Evolutionary conservation across 1,140 invertebrate genomes (phyloP), one percentile per base, ranked within the genome.

Genomic region (Spodoptera litura): DNA sequence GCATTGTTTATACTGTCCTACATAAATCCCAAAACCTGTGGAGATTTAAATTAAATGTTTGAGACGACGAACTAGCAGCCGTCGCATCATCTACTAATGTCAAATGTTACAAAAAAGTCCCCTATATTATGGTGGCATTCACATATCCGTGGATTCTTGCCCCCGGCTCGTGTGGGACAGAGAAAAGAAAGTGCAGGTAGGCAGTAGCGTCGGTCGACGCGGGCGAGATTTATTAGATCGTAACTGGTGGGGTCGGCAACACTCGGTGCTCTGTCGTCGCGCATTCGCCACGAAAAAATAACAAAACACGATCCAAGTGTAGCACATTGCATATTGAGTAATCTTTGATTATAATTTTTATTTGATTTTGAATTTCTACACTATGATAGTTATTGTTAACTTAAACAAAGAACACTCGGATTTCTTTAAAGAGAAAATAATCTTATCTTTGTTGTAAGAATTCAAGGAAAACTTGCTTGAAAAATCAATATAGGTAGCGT

Each of bases 181-280:
- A 90, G 89, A 92, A 90, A 91, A 88, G 89, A 92, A 89, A 92
- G 89, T 89, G 89, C 87, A 91, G 91, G 91, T 90, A 90, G 89
- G 83, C 79, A 79, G 86, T 79, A 85, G 83, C 87, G 83, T 85
- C 85, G 79, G 64, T 38, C 82, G 85, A 82, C 82, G 56, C 82
- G 80, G 80, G 85, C 83, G 82, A 89, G 89, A 92, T 92, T 92
- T 92, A 92, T 92, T 91, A 90, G 91, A 89, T 91, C 89, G 89
- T 91, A 92, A 91, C 87, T 84, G 81, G 82, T 82, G 89, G 85
- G 88, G 89, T 88, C 88, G 87, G 81, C 87, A 85, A 82, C 85
- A 84, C 83, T 79, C 82, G 87, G 81, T 83, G 74, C 74, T 51
- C 64, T 81, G 81, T 84, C 84, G 83, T 81, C 84, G 84, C 83